A percentile compares a stretch with the other conserved stretches of the same genome.
Evolutionary conservation across 2,888 invertebrate species (phyloP).

Genomic region (Synanthedon andrenaeformis): DNA sequence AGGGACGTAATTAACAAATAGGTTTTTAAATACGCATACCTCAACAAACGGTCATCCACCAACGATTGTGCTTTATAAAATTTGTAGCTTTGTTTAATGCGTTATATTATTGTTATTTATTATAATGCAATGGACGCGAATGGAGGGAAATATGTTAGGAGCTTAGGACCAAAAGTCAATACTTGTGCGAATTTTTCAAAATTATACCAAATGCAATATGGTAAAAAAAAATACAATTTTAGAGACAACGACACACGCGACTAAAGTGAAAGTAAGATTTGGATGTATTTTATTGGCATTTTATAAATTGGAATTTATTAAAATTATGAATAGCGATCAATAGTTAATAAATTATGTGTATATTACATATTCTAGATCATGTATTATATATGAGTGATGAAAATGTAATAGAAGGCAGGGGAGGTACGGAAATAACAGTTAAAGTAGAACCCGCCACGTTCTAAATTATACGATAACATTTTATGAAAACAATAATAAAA

Average conservation of each 20-base stretch:
- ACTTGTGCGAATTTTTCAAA: slow-evolving; percentile 47
- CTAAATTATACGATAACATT: no score
- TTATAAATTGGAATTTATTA: slow-evolving; percentile 6
- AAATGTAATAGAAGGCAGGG: no score
- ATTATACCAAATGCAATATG: slow-evolving; percentile 27
- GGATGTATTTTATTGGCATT: slow-evolving; percentile 37
- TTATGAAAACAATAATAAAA: no score
- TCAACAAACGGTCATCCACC: slow-evolving; percentile 39
- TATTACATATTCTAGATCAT: no score
- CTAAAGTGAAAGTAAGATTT: slow-evolving; percentile 28
- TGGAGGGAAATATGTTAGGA: slow-evolving; percentile 32
- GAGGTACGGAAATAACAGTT: no score
- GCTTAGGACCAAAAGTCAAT: slow-evolving; percentile 42
- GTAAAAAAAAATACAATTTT: slow-evolving; percentile 52
- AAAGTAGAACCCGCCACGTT: no score
- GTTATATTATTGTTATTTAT: slow-evolving; percentile 22
- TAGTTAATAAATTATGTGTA: neutral
- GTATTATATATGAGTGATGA: no score
- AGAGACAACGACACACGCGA: slow-evolving; percentile 53
- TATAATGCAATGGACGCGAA: slow-evolving; percentile 25
- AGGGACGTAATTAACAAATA: slow-evolving; percentile 71
- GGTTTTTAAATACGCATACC: slow-evolving; percentile 56
- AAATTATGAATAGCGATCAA: neutral
- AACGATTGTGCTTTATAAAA: slow-evolving; percentile 44
- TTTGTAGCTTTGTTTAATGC: slow-evolving; percentile 46